Evolutionary conservation across 2,888 invertebrate genomes (phyloP), one percentile per base, ranked within the genome.

Genomic region (Fissipunctia ypsillon): DNA sequence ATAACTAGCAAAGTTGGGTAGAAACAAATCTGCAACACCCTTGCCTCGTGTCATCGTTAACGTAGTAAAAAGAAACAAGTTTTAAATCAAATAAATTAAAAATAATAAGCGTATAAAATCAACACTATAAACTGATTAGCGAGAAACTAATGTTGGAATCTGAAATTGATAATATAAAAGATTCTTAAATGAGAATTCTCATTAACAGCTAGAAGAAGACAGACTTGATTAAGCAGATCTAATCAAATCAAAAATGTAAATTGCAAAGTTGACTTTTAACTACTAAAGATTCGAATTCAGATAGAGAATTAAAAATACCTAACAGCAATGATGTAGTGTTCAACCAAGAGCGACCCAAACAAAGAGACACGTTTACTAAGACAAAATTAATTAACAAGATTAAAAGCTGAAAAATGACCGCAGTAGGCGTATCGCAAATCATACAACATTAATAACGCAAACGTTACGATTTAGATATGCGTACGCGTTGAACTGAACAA

Each of bases 1-100:
- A 91, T 92, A 92, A 92, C 90, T 90, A 90, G 92, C 90, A 75
- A 91, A 92, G 89, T 88, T 87, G 59, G 70, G 63, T 69, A 69
- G 52, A 68, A 77, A 80, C 65, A 61, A 76, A 86, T 86, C 72
- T 70, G 81, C 86, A 76, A 84, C 87, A 86, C 87, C 86, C 88
- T 79, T 66, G 59, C 63, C 84, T 82, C 70, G n/a, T 52, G 35
- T 25, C 38, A 41, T 31, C 31, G n/a, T 38, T 38, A 50, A 50
- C 41, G 31, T 43, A 4, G 9, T 28, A 64, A 68, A 69, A 22
- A 14, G 22, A 61, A 87, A 79, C 81, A 45, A 66, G 83, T 87
- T 87, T 79, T 25, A 28, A 76, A 81, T 69, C 10, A 69, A 80
- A 75, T 60, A 68, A 57, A 4, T 10, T 61, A 66, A 56, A 64